These are phyloP conservation scores for Yasuhikotakia modesta DNA, from an alignment of 2,797 vertebrate genomes.

Conservation along the genomic window DNA sequence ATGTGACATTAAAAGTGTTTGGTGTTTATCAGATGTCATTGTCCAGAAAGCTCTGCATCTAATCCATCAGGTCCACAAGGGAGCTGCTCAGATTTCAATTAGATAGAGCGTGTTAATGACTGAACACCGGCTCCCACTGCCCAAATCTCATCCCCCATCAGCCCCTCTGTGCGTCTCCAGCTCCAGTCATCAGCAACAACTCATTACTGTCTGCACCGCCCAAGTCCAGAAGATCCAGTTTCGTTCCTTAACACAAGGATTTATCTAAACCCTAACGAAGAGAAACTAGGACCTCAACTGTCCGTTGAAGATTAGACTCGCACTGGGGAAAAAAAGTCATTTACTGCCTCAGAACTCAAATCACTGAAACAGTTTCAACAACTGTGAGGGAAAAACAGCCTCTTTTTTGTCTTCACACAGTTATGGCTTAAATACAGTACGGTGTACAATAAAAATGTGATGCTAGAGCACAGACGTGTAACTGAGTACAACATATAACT, in stretches of 20 bases:
- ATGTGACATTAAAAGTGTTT: neutral
- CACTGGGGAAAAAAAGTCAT: conserved; percentile 23
- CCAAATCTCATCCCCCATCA: conserved; percentile 40
- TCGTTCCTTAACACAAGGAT: conserved; percentile 29
- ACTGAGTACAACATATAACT: neutral
- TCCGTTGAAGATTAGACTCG: conserved; percentile 11
- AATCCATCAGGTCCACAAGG: conserved; percentile 43
- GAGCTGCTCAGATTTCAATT: conserved; percentile 41
- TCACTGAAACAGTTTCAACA: neutral
- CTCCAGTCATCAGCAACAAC: conserved; percentile 38
- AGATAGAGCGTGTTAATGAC: conserved; percentile 41
- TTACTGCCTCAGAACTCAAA: neutral
- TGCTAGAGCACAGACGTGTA: neutral
- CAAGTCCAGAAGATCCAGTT: conserved; percentile 29
- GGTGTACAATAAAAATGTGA: too few species aligned
- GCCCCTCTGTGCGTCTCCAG: conserved; percentile 35
- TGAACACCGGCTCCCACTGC: conserved; percentile 39
- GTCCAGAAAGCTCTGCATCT: conserved; percentile 30
- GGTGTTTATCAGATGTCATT: conserved; percentile 14
- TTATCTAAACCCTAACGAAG: conserved; percentile 35
- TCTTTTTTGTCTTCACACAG: conserved; percentile 1
- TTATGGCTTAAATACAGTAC: neutral
- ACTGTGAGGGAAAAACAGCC: neutral
- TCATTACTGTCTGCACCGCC: conserved; percentile 39
- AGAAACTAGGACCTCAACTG: conserved; percentile 5